A percentile compares a stretch with the other conserved stretches of the same genome.
Evolutionary conservation across 1,140 invertebrate species (phyloP).

Genomic region (Drosophila tani): DNA sequence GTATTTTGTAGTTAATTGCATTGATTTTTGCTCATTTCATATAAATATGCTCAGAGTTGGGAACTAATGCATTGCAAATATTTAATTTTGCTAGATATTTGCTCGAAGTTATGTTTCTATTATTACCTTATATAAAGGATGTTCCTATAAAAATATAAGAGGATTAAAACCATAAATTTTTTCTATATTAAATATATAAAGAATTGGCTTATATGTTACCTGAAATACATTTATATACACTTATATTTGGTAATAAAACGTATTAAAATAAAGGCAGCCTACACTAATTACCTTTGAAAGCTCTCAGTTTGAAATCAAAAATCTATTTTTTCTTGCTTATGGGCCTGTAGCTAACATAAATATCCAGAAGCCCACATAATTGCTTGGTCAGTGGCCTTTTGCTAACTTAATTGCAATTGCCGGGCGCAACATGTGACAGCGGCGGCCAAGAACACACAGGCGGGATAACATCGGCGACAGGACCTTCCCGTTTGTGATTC

Average conservation of each 20-base stretch:
- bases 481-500: conserved; percentile 10
- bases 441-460: not conserved
- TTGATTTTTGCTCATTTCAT: not conserved
- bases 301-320: not conserved
- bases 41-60: no score
- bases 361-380: conserved; percentile 31
- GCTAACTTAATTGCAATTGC: conserved; percentile 73
- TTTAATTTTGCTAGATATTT: no score
- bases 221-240: no score
- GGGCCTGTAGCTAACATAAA: not conserved
- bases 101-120: no score
- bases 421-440: conserved; percentile 30
- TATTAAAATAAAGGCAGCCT: not conserved
- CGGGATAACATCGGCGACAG: conserved; percentile 49
- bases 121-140: no score
- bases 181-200: no score
- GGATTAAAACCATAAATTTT: no score
- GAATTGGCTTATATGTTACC: no score
- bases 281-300: not conserved
- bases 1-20: not conserved
- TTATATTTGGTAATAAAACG: no score
- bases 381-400: conserved; percentile 49
- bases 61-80: not conserved
- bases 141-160: no score
- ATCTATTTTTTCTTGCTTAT: not conserved